A percentile compares a stretch with the other conserved stretches of the same genome.
Evolutionary conservation across 2,888 invertebrate species (phyloP).

Genomic region (Dicranocentrus wangi): DNA sequence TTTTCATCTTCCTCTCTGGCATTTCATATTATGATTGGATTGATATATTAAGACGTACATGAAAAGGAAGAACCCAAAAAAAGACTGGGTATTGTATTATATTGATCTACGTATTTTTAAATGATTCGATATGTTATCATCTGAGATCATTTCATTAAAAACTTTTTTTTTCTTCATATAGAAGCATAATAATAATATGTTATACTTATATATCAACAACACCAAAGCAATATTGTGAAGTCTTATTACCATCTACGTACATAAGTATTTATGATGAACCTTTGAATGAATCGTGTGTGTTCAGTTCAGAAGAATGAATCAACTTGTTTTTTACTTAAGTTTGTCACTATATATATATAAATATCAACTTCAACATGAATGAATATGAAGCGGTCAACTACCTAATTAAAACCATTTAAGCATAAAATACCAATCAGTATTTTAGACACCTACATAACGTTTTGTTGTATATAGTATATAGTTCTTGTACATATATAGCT

Average conservation of each 20-base stretch:
- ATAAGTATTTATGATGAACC: not conserved
- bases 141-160: constrained; percentile 66
- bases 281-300: not conserved
- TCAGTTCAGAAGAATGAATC: no score
- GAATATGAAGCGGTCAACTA: no score
- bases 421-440: no score
- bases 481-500: no score
- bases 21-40: not conserved
- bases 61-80: not conserved
- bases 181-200: constrained; percentile 28
- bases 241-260: constrained; percentile 19
- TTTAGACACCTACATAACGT: no score
- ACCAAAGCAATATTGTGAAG: constrained; percentile 39
- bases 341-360: no score
- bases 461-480: no score
- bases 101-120: constrained; percentile 26
- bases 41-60: not conserved
- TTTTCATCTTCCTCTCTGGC: not conserved
- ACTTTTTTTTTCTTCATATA: no score
- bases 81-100: not conserved
- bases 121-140: constrained; percentile 62
- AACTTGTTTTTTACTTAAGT: no score
- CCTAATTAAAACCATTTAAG: no score
- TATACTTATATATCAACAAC: no score
- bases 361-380: no score